Percentiles rank a stretch among this genome's conserved stretches.
These are phyloP conservation scores for Homalodisca vitripennis DNA, from an alignment of 1,140 invertebrate genomes.

Conservation along the genomic window DNA sequence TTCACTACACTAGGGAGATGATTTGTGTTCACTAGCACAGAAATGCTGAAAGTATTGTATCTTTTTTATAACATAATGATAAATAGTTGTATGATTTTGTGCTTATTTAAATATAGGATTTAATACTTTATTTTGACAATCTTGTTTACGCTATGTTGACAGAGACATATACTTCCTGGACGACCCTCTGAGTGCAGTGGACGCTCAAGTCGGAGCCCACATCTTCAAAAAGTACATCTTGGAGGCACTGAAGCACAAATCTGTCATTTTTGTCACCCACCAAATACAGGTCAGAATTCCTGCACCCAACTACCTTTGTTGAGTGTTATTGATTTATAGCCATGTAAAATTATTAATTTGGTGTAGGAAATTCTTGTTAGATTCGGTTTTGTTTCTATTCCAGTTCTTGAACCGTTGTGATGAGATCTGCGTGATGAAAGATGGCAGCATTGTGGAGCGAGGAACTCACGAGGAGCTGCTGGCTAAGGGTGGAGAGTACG, in stretches of 20 bases:
- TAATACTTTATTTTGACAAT: too few relatives aligned
- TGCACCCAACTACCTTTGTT: too few relatives aligned
- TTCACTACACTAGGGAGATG: too few relatives aligned
- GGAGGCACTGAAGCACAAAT: slow-evolving; percentile 63
- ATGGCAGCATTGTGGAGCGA: slow-evolving; percentile 65
- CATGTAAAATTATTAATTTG: too few relatives aligned
- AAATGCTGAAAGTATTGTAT: too few relatives aligned
- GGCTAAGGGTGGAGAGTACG: slow-evolving; percentile 61
- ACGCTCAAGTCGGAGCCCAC: slow-evolving; percentile 59
- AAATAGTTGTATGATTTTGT: too few relatives aligned
- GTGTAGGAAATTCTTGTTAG: too few relatives aligned
- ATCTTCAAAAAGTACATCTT: slow-evolving; percentile 65
- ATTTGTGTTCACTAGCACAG: too few relatives aligned
- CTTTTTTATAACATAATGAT: too few relatives aligned
- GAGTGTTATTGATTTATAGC: too few relatives aligned
- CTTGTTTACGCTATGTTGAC: too few relatives aligned
- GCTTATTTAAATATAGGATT: too few relatives aligned
- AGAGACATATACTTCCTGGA: slow-evolving; percentile 71
- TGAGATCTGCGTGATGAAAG: slow-evolving; percentile 56
- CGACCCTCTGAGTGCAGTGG: slow-evolving; percentile 66
- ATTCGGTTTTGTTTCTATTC: slow-evolving; percentile 40
- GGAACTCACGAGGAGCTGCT: slow-evolving; percentile 67
- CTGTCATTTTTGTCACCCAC: slow-evolving; percentile 65
- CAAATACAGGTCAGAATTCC: slow-evolving; percentile 50
- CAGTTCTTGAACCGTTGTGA: slow-evolving; percentile 58